A percentile compares a stretch with the other conserved stretches of the same genome.
phyloP scores from a whole-genome alignment of 1,140 invertebrate species.

The Charaxes varanes region DNA sequence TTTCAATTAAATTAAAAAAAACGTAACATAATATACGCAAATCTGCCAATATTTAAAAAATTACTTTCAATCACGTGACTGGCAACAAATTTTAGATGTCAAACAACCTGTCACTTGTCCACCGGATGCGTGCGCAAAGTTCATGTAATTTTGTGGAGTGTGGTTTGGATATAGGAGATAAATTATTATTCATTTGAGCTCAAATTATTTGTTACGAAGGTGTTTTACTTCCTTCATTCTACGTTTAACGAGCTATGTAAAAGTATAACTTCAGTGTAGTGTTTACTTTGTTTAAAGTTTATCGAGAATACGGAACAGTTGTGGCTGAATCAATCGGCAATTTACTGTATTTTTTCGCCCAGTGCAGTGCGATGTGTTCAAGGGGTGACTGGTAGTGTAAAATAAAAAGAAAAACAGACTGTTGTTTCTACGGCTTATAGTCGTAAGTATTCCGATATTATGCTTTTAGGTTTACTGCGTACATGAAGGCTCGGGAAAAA shows the following conservation, averaged over 20 bases:
- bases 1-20: background rate
- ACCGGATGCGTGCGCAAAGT: constrained; percentile 39
- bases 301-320: constrained; percentile 23
- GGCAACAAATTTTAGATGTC: constrained; percentile 21
- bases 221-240: constrained; percentile 27
- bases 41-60: too few species aligned
- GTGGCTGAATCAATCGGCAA: constrained; percentile 37
- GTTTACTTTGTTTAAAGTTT: constrained; percentile 20
- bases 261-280: constrained; percentile 20
- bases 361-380: constrained; percentile 39
- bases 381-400: constrained; percentile 34
- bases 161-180: constrained; percentile 22
- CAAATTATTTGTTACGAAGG: constrained; percentile 25
- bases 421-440: constrained; percentile 9
- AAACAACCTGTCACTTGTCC: constrained; percentile 22
- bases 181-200: constrained; percentile 27
- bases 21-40: background rate
- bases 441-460: constrained; percentile 43
- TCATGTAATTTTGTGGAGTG: constrained; percentile 25
- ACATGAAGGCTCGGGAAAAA: too few species aligned
- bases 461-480: too few species aligned
- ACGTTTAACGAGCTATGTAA: constrained; percentile 19
- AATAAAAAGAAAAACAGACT: constrained; percentile 26
- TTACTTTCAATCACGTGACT: too few species aligned
- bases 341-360: constrained; percentile 35